Evolutionary conservation across 2,797 vertebrate genomes (phyloP), one percentile per base, ranked within the genome.

Genomic region (Cynodonichthys magdalenae): DNA sequence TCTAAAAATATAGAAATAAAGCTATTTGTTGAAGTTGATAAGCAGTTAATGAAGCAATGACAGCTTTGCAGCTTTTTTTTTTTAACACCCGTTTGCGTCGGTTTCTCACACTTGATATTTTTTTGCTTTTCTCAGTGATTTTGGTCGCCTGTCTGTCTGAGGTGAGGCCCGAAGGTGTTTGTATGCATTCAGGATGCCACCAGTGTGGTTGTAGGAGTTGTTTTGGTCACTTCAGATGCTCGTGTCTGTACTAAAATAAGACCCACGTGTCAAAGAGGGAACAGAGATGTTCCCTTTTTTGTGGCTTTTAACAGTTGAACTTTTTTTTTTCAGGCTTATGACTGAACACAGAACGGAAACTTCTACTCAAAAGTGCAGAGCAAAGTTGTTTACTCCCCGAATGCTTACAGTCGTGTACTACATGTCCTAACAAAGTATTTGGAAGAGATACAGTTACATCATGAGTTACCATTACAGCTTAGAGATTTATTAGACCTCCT

Each of bases 261-360:
- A 73, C 75, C 74, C 75, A 61, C 71, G 54, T 86, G 75, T 78
- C 51, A 75, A 84, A 88, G 81, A 86, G 89, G 87, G 90, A 89
- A 85, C 77, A 53, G 55, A 71, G 66, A 85, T 75, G 79, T 90
- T 91, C 87, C 80, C 44, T 84, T 88, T 82, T 72, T 75, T 71
- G 39, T 46, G 27, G 19, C n/a, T 60, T 63, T 50, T 63, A 70
- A 72, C 74, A 86, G 80, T 84, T 85, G 49, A 70, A 78, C 71
- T 54, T 69, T 76, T 86, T 85, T 39, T 39, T 39, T 79, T 68
- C 58, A 80, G 74, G 63, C 73, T 81, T 79, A 58, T 2, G 27
- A 41, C 74, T 66, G 49, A 80, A 82, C 63, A 75, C 81, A 81
- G 76, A 79, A 82, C 58, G 50, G 86, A 89, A 89, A 84, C 80